Conservation (phyloP, 2,797 vertebrate genomes). For the Pterois miles region DNA sequence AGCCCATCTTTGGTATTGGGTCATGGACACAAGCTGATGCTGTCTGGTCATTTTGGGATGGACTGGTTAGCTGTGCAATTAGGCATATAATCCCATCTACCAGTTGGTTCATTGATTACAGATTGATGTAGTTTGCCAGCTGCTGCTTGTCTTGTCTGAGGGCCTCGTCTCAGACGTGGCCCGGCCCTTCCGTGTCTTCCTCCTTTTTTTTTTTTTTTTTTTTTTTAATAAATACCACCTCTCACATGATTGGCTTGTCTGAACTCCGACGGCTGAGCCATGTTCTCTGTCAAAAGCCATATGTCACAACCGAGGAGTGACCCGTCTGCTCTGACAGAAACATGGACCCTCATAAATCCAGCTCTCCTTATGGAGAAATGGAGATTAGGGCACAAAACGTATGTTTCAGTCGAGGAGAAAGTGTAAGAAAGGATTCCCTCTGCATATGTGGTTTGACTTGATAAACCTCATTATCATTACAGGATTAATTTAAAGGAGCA, state of each 20-base stretch:
- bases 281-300: conserved; percentile 79
- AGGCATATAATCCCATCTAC: conserved; percentile 86
- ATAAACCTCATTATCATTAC: conserved; percentile 45
- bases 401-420: conserved; percentile 69
- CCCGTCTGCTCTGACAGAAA: conserved; percentile 55
- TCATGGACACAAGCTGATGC: conserved; percentile 82
- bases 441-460: conserved; percentile 20
- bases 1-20: conserved; percentile 70
- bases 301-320: conserved; percentile 76
- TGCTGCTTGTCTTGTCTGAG: conserved; percentile 86
- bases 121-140: conserved; percentile 91
- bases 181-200: conserved; percentile 61
- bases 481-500: conserved; percentile 35
- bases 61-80: conserved; percentile 84
- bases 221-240: conserved; percentile 44
- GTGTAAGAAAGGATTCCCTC: conserved; percentile 47
- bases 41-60: conserved; percentile 80
- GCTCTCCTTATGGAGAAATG: conserved; percentile 51
- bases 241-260: conserved; percentile 76
- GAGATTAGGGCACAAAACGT: conserved; percentile 65
- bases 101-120: conserved; percentile 94
- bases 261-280: conserved; percentile 51
- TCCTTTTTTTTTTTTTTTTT: conserved; percentile 49
- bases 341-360: conserved; percentile 38
- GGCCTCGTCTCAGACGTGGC: conserved; percentile 69